These are phyloP conservation scores for Halocaridina rubra DNA, from an alignment of 2,888 invertebrate genomes.

Conservation along the genomic window DNA sequence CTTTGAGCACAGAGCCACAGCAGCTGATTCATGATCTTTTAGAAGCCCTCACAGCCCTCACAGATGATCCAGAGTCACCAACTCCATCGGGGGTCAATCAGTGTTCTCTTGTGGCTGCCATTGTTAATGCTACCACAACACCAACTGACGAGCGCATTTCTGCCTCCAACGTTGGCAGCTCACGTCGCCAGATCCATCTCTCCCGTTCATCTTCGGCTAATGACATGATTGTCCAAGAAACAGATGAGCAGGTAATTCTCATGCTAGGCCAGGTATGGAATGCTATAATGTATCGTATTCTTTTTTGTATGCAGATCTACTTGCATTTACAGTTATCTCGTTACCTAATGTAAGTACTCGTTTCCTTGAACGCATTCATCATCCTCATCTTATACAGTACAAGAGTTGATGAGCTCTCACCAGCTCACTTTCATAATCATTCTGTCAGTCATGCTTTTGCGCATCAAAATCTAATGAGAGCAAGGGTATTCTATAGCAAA, in stretches of 20 bases:
- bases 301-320: no score
- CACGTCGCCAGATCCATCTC: constrained; percentile 39
- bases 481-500: no score
- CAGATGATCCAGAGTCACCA: constrained; percentile 65
- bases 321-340: no score
- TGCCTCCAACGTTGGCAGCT: neutral
- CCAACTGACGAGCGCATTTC: constrained; percentile 46
- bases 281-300: no score
- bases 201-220: constrained; percentile 62
- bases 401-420: no score
- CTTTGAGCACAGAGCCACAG: constrained; percentile 69
- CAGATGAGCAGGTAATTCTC: constrained; percentile 62
- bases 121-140: constrained; percentile 24
- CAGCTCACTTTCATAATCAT: no score
- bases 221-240: constrained; percentile 64
- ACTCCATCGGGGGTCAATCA: constrained; percentile 26
- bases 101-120: constrained; percentile 17
- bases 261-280: no score
- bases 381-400: no score
- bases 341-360: no score
- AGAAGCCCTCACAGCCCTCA: constrained; percentile 74
- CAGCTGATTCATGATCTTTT: constrained; percentile 76
- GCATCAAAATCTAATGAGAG: no score
- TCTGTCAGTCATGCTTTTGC: no score
- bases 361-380: no score